A percentile compares a stretch with the other conserved stretches of the same genome.
Conservation (phyloP, 2,797 vertebrate species). For the Calcarius lapponicus region DNA sequence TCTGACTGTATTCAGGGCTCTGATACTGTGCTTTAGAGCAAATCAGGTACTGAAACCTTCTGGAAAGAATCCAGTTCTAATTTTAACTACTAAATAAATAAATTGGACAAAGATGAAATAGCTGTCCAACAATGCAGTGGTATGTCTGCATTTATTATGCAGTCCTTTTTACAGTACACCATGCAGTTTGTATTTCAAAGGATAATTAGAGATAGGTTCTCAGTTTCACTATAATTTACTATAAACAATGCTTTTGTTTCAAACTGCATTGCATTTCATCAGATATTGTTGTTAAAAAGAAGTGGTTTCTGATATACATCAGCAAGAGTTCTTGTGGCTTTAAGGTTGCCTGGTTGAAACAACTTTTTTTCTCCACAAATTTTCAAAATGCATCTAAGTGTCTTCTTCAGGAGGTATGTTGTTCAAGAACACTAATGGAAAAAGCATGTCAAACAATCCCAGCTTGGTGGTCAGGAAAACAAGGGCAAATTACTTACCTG, state of each 20-base stretch:
- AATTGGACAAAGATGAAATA: not conserved
- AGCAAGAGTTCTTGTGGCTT: not conserved
- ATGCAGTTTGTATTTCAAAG: not conserved
- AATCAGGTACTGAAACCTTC: not conserved
- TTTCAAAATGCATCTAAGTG: not conserved
- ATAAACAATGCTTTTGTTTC: not conserved
- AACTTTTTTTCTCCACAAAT: not conserved
- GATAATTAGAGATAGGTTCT: not conserved
- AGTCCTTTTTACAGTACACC: not conserved
- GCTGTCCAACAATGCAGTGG: not conserved
- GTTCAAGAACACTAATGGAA: not conserved
- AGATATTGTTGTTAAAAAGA: not conserved
- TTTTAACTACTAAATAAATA: constrained; percentile 19
- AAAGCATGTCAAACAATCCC: not conserved
- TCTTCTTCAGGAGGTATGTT: not conserved
- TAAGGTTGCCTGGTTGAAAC: not conserved
- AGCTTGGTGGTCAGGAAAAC: not conserved
- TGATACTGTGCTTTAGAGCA: not conserved
- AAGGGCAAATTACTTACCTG: not conserved
- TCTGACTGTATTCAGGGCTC: constrained; percentile 6
- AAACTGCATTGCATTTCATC: not conserved
- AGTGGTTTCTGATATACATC: not conserved
- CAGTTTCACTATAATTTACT: constrained; percentile 12
- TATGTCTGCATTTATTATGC: not conserved
- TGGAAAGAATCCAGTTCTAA: constrained; percentile 29